Base-by-base conservation (phyloP, 2,797 vertebrate species). In the Acanthornis magna region DNA sequence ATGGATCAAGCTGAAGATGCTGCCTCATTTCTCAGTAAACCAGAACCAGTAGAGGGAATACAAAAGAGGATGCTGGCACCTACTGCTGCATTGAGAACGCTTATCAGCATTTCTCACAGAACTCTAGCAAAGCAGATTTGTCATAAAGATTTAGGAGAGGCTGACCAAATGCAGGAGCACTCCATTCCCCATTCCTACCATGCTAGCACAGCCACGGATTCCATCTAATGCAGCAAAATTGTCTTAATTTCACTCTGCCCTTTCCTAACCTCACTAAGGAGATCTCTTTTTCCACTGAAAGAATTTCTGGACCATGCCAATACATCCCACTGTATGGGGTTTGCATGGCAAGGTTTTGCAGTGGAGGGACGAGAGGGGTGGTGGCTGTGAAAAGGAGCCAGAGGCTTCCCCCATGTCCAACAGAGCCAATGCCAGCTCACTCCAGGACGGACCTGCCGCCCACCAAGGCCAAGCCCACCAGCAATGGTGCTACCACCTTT, bases 141-240 rank as follows among this genome's bases (percentile, higher is more conserved):
- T 86, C 73, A 76, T 62, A 58, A 80, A 82, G 45, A 91, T 70
- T 88, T 80, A 91, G 55, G 55, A 90, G 68, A 85, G 10, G n/a
- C 79, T 85, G 71, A 90, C 70, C 80, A 77, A 77, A 85, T 2
- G 14, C 77, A 74, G 68, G 22, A 80, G 47, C 61, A 63, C 20
- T 61, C 79, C 45, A 14, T 36, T 77, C 38, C 34, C 55, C 15
- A 11, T 9, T 71, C 53, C 74, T 84, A 50, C 50, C 62, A 78
- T 47, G 38, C 61, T 43, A 91, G 80, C 77, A 81, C 9, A 9
- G 85, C 32, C 63, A 76, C 2, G 0, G 22, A 65, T 85, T 66
- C 55, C 51, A 85, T 51, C 72, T 61, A 79, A 53, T 76, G 55
- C 71, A 61, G 34, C 6, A 7, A 90, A 71, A 88, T 21, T 10